A percentile compares a stretch with the other conserved stretches of the same genome.
These are phyloP conservation scores for Leucania comma DNA, from an alignment of 2,888 invertebrate genomes.

Conservation along the genomic window DNA sequence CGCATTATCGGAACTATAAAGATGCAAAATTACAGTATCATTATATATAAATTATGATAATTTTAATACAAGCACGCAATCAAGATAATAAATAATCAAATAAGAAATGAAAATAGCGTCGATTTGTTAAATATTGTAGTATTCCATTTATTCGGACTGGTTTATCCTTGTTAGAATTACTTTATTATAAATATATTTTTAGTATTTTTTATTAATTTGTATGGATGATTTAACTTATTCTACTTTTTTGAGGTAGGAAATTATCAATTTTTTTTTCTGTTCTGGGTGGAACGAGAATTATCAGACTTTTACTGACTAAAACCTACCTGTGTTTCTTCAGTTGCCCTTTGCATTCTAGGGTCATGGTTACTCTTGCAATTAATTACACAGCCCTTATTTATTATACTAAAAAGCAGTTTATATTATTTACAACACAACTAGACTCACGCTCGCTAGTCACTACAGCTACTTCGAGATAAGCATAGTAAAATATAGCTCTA, in stretches of 20 bases:
- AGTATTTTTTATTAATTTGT: neutral
- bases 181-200: slow-evolving; percentile 3
- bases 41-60: slow-evolving; percentile 63
- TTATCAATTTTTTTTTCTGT: no score
- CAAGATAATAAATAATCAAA: slow-evolving; percentile 3
- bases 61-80: slow-evolving; percentile 60
- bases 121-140: slow-evolving; percentile 4
- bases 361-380: no score
- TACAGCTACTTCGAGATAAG: slow-evolving; percentile 20
- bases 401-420: slow-evolving; percentile 6
- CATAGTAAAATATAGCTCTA: slow-evolving; percentile 27
- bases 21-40: slow-evolving; percentile 55
- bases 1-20: slow-evolving; percentile 53
- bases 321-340: no score
- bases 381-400: no score
- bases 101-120: slow-evolving; percentile 29
- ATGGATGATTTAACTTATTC: slow-evolving; percentile 3
- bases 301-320: no score
- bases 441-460: neutral
- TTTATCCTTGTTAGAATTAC: slow-evolving; percentile 5
- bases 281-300: no score
- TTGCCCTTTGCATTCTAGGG: no score
- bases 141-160: neutral
- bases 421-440: slow-evolving; percentile 2
- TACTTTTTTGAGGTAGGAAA: no score